Conservation (phyloP, 2,888 invertebrate genomes). For the Limnephilus auricula region DNA sequence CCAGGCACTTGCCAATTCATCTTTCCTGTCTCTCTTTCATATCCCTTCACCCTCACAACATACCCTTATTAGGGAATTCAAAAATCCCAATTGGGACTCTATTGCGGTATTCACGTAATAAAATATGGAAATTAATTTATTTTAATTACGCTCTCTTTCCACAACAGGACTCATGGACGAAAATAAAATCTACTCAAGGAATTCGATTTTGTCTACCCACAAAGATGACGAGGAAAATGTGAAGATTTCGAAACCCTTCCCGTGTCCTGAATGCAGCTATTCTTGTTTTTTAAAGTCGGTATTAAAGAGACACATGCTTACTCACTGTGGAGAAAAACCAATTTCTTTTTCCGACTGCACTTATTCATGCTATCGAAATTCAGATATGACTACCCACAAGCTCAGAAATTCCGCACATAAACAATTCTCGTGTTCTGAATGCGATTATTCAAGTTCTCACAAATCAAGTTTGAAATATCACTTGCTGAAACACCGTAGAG, state of each 20-base stretch:
- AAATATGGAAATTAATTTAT: too few relatives aligned
- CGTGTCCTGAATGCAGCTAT: conserved; percentile 1
- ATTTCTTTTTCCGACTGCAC: not conserved
- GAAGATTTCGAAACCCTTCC: not conserved
- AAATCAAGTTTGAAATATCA: not conserved
- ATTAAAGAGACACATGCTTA: conserved; percentile 20
- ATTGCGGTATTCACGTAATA: too few relatives aligned
- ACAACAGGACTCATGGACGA: too few relatives aligned
- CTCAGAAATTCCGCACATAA: not conserved
- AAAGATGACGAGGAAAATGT: not conserved
- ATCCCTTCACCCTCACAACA: too few relatives aligned
- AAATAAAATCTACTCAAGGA: too few relatives aligned
- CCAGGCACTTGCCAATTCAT: too few relatives aligned
- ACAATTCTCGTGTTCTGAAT: conserved; percentile 3
- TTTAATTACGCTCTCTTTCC: too few relatives aligned
- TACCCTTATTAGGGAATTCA: too few relatives aligned
- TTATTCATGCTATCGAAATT: not conserved
- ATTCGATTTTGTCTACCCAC: too few relatives aligned
- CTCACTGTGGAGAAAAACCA: not conserved
- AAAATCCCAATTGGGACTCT: too few relatives aligned
- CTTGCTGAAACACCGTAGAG: not conserved
- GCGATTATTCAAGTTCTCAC: not conserved
- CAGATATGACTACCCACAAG: conserved; percentile 15
- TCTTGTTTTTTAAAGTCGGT: not conserved
- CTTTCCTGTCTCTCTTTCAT: too few relatives aligned